A percentile compares a stretch with the other conserved stretches of the same genome.
Evolutionary conservation across 2,888 invertebrate species (phyloP).

Genomic region (Dyspetes luteomarginatus): DNA sequence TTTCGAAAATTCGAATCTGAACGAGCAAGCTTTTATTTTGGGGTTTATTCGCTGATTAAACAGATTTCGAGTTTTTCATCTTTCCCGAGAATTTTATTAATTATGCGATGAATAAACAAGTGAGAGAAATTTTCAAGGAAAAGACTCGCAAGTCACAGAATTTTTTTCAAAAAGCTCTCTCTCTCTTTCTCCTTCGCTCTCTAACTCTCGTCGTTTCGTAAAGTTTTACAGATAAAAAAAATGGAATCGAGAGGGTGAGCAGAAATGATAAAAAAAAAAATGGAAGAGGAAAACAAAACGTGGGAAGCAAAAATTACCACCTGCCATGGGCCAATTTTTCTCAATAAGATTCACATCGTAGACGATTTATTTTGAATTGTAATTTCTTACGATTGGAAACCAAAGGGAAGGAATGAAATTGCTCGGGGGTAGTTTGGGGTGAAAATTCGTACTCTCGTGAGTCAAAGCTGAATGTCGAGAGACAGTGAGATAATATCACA

Average conservation of each 20-base stretch:
- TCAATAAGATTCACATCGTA: slow-evolving; percentile 38
- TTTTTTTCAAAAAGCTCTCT: background rate
- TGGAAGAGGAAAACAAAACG: background rate
- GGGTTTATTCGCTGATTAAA: background rate
- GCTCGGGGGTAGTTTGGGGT: background rate
- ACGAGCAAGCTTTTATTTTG: background rate
- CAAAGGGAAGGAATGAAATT: background rate
- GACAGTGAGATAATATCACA: background rate
- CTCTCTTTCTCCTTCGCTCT: background rate
- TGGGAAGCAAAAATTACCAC: background rate
- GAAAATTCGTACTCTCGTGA: slow-evolving; percentile 16
- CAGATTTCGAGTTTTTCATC: background rate
- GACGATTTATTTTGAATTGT: slow-evolving; percentile 51
- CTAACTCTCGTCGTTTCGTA: background rate
- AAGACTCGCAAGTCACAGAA: background rate
- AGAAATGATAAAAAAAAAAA: background rate
- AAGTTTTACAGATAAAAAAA: background rate
- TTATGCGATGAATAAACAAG: background rate
- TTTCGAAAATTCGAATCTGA: too few species aligned
- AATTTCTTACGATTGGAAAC: slow-evolving; percentile 15
- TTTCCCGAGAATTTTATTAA: background rate
- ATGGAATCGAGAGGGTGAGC: background rate
- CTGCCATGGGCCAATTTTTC: slow-evolving; percentile 27
- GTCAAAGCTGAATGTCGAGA: too few species aligned
- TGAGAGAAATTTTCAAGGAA: background rate